phyloP scores from a whole-genome alignment of 2,113 vertebrate species.

The Microtus pennsylvanicus region DNA sequence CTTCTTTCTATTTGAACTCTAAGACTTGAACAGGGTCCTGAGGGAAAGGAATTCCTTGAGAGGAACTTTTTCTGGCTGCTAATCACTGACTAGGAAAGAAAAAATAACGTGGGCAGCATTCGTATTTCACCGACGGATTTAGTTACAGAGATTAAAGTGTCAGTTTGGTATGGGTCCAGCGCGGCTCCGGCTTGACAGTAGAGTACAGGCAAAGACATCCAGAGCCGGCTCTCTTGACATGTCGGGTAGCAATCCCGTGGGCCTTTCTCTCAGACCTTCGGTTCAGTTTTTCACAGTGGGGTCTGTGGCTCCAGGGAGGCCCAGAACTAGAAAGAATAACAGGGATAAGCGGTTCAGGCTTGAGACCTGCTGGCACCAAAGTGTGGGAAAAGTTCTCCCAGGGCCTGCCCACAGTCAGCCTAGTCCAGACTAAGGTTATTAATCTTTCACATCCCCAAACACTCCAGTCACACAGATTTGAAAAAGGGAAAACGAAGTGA shows the following conservation, averaged over 20 bases:
- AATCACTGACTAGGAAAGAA: conserved; percentile 70
- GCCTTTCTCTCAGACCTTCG: conserved; percentile 48
- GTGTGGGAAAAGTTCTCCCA: conserved; percentile 81
- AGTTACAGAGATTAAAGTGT: conserved; percentile 80
- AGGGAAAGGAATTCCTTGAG: conserved; percentile 72
- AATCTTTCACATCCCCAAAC: conserved; percentile 80
- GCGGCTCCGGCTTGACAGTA: conserved; percentile 62
- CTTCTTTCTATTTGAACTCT: conserved; percentile 47
- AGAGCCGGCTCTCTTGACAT: conserved; percentile 56
- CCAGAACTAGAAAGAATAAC: conserved; percentile 76
- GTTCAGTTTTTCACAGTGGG: conserved; percentile 59
- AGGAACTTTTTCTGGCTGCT: conserved; percentile 68
- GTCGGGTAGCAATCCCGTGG: conserved; percentile 60
- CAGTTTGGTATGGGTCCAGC: conserved; percentile 75
- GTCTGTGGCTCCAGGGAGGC: conserved; percentile 70
- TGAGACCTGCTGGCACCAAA: conserved; percentile 79
- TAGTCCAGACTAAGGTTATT: conserved; percentile 78
- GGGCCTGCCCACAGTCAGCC: conserved; percentile 76
- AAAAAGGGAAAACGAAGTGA: conserved; percentile 71
- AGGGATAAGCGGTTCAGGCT: conserved; percentile 53
- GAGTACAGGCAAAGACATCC: conserved; percentile 72
- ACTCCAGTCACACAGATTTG: conserved; percentile 67
- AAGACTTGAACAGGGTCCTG: conserved; percentile 43
- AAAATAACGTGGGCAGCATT: conserved; percentile 68
- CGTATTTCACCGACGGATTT: conserved; percentile 75